Evolutionary conservation across 2,797 vertebrate species (phyloP), one percentile per base, ranked within the genome.

Genomic region (Pangasius krempfi): DNA sequence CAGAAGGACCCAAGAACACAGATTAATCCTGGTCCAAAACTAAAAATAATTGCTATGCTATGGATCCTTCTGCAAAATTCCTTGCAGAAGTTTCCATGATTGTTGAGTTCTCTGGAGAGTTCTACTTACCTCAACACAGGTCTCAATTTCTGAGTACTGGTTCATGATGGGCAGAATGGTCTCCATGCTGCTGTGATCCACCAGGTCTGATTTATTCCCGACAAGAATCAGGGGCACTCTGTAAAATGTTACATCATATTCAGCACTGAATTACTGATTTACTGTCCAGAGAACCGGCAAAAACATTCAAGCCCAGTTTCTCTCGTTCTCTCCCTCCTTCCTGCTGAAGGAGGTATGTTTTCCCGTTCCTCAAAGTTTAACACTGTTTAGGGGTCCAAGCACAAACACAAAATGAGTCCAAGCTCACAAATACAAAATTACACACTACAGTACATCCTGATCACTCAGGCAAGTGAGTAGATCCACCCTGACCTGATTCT

Each of bases 141-240:
- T 99, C 96, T 99, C 98, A 89, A 99, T 99, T 92, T 99, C 98
- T 89, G 98, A 98, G 89, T 98, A 98, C 88, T 99, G 98, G 94
- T 99, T 99, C 99, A 99, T 99, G 92, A 99, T 99, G 87, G 99
- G 98, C 90, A 99, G 96, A 91, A 99, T 98, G 88, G 98, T 99
- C 94, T 99, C 99, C 99, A 99, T 99, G 94, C 98, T 99, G 95
- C 98, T 99, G 91, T 99, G 98, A 89, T 99, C 99, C 93, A 99
- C 97, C 89, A 99, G 95, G 94, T 99, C 99, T 0, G 98, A 99
- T 92, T 99, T 99, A 95, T 99, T 99, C 84, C 98, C 99, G 92
- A 99, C 99, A 90, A 99, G 94, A 94, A 99, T 99, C 92, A 99
- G 93, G 47, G 99, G 99, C 40, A 99, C 96, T 94, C 99, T 99